Evolutionary conservation across 2,888 invertebrate genomes (phyloP), one percentile per base, ranked within the genome.

Genomic region (Caenorhabditis doughertyi): DNA sequence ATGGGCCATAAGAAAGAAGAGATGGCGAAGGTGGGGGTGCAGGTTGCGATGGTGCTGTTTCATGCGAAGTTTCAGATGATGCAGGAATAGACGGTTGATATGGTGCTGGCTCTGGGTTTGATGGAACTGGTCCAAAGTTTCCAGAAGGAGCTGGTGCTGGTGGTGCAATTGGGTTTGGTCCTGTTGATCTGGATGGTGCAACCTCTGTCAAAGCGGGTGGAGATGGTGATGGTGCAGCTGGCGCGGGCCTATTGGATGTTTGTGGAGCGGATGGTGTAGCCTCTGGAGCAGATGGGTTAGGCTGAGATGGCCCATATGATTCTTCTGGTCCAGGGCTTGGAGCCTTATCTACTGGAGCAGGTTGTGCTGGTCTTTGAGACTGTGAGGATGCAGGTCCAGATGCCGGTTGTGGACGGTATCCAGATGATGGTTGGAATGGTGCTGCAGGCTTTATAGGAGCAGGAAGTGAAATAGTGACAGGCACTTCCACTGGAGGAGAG

Each of bases 401-500:
- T 60, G 44, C 29, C 42, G 60, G 53, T 5, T 39, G 21, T 16
- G 70, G 62, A 11, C 42, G 18, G 7, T 47, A 74, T 13, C 44
- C 44, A 21, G 29, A 7, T n/a, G 56, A 35, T 25, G 74, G 64
- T 53, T 44, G 16, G 1, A 27, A 42, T 11, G 72, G 49, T 67
- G 76, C 51, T 16, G 53, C 35, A 25, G 67, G 51, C 13, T 49
- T 49, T 11, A 5, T 27, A n/a, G 71, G 71, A 35, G 71, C 35
- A 72, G 72, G 72, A 62, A 72, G 72, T 53, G 72, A 39, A 42
- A 62, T 72, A 29, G 72, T 53, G 53, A 72, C 39, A 51, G 62
- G 71, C 21, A 32, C 21, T 35, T 71, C 49, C 35, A 65, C 25
- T 8, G 60, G 27, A 42, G 42, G 42, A 27, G 60, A 60, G 27